Evolutionary conservation across 2,888 invertebrate species (phyloP), one percentile per base, ranked within the genome.

Genomic region (Cataglyphis cursor): DNA sequence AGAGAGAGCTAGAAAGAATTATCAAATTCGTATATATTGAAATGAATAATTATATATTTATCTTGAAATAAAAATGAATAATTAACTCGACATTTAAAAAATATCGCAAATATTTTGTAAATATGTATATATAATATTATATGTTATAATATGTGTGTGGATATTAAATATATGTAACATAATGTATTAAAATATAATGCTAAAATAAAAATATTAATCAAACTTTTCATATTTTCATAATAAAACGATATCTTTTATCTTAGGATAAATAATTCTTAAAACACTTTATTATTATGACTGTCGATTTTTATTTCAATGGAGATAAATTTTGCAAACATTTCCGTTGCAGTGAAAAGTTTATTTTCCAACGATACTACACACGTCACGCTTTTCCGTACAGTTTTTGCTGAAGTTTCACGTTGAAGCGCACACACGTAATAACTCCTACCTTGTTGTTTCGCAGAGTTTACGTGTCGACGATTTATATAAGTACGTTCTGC

Each of bases 361-460:
- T 65, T 76, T 75, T 75, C 21, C 4, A 8, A 64, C 24, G 38
- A 75, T 66, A 65, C 51, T 48, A 12, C 35, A 4, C 54, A 4
- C 54, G 12, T 75, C 51, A 66, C 38, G 54, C 15, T 76, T 66
- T 54, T 38, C 12, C 9, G 2, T 21, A 10, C 21, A 15, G 21
- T 76, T 38, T 76, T 68, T 76, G 68, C 38, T 76, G 15, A 66
- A 76, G 75, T 75, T 75, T 66, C 35, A 12, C 24, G 0, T 15
- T 2, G 8, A 6, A 59, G 2, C n/a, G 15, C 18, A 48, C 10
- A 64, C 35, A 48, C n/a, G 15, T 65, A 75, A 66, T 38, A 54
- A 24, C 48, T 18, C 4, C 12, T 8, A 51, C 68, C 66, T 54
- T 68, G 38, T 51, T 66, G 51, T 51, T 24, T 24, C 24, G 18